Evolutionary conservation across 2,113 vertebrate species (phyloP).

Genomic region (Indicator maculatus): DNA sequence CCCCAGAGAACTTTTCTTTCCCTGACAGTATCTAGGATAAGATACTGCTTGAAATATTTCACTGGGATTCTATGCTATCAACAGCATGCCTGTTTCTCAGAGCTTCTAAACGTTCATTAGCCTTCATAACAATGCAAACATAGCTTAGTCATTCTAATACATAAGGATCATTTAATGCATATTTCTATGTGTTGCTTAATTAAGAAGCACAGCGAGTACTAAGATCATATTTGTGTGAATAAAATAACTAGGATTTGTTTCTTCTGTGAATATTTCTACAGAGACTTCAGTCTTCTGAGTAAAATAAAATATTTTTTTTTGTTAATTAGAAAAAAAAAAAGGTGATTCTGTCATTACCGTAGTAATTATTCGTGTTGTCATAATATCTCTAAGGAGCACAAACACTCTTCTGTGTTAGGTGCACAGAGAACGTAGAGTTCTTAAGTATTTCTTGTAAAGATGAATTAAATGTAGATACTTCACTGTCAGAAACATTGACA

Average conservation of each 20-base stretch:
- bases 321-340: neutral
- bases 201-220: neutral
- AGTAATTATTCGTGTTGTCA: neutral
- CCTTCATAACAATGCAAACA: neutral
- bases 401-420: neutral
- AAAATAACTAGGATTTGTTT: neutral
- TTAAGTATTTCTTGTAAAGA: neutral
- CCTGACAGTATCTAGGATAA: neutral
- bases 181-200: neutral
- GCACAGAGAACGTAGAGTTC: neutral
- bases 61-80: fast-evolving
- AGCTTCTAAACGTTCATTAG: neutral
- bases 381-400: neutral
- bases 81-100: neutral
- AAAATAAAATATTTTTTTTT: neutral
- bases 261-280: neutral
- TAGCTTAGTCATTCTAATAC: neutral
- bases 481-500: neutral
- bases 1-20: neutral
- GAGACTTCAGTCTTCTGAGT: neutral
- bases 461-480: neutral
- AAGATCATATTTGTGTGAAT: neutral
- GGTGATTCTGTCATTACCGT: neutral
- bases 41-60: neutral
- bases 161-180: neutral